phyloP scores from a whole-genome alignment of 2,113 vertebrate genomes.

The Ctenomys sociabilis region DNA sequence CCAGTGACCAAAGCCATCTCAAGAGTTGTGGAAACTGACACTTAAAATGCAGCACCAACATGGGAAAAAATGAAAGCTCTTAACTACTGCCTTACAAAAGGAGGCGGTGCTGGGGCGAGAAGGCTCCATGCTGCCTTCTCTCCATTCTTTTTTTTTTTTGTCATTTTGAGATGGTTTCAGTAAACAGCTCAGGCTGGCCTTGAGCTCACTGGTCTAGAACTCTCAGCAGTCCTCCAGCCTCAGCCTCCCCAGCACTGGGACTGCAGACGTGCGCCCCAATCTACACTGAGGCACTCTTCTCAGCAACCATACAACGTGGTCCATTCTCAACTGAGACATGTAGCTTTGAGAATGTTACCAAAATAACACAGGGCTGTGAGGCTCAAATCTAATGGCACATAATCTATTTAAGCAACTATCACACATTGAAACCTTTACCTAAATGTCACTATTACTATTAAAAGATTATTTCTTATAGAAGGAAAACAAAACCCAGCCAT shows the following conservation, averaged over 20 bases:
- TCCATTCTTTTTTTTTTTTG: too few species aligned
- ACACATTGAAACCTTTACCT: conserved; percentile 5
- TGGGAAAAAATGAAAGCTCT: not conserved
- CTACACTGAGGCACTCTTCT: not conserved
- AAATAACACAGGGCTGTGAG: not conserved
- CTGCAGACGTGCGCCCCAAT: too few species aligned
- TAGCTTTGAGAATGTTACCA: not conserved
- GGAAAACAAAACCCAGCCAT: not conserved
- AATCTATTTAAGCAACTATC: not conserved
- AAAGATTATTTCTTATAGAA: not conserved
- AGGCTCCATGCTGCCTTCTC: not conserved
- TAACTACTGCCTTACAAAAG: not conserved
- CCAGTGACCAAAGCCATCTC: not conserved
- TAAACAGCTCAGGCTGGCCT: too few species aligned
- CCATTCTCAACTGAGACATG: rapidly evolving
- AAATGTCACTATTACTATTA: not conserved
- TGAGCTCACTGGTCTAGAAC: too few species aligned
- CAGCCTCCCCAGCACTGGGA: too few species aligned
- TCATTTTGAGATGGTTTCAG: too few species aligned
- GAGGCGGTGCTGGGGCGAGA: not conserved
- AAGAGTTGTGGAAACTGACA: not conserved
- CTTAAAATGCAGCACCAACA: not conserved
- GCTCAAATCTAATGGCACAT: not conserved
- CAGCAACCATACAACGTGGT: not conserved
- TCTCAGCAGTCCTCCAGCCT: too few species aligned